A percentile compares a stretch with the other conserved stretches of the same genome.
These are phyloP conservation scores for Premnoplex brunnescens DNA, from an alignment of 2,797 vertebrate species.

Conservation along the genomic window DNA sequence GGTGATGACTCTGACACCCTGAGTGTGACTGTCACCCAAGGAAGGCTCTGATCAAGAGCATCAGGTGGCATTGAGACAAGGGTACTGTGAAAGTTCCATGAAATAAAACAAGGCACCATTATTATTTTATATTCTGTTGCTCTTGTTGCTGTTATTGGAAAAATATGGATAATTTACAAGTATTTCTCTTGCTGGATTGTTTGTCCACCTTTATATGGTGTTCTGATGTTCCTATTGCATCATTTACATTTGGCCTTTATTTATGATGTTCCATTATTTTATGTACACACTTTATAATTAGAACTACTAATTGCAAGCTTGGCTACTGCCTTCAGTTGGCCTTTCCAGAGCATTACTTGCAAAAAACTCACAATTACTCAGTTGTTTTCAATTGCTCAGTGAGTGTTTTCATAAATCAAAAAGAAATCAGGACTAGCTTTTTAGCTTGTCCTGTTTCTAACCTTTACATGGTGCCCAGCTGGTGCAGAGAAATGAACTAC, in stretches of 20 bases:
- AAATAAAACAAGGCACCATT: background rate
- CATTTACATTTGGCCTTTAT: constrained; percentile 36
- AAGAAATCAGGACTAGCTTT: background rate
- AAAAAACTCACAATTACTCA: constrained; percentile 19
- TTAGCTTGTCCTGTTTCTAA: background rate
- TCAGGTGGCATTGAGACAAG: background rate
- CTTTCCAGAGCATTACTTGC: constrained; percentile 26
- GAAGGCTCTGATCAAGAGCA: background rate
- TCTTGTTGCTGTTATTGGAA: background rate
- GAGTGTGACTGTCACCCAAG: fast-evolving
- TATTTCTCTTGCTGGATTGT: background rate
- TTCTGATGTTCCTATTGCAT: background rate
- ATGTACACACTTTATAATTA: constrained; percentile 49
- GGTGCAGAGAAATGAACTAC: background rate
- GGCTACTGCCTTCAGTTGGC: constrained; percentile 11
- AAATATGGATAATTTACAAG: background rate
- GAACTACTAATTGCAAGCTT: constrained; percentile 52
- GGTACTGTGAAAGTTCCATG: background rate
- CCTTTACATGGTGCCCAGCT: background rate
- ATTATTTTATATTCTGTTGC: background rate
- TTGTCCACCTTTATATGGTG: background rate
- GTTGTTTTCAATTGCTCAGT: background rate
- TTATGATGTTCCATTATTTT: constrained; percentile 24
- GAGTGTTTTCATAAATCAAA: background rate
- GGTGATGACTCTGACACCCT: fast-evolving